Conservation (phyloP, 2,888 invertebrate species). For the Megaustenia siamemsis region DNA sequence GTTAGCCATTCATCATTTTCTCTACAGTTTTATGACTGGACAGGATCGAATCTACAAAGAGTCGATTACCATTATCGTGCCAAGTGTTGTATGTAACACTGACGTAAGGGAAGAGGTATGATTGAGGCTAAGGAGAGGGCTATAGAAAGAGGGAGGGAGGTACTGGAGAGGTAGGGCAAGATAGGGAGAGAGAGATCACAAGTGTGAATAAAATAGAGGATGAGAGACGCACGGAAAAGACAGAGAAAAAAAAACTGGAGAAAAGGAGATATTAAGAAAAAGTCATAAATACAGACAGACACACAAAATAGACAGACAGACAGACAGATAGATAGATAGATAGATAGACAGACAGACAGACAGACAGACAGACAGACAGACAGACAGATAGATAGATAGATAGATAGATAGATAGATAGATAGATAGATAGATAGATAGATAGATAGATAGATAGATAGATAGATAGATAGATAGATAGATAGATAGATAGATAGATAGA, state of each 20-base stretch:
- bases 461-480: conserved; percentile 33
- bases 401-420: conserved; percentile 30
- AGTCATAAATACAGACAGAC: too few species aligned
- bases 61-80: neutral
- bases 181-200: conserved; percentile 20
- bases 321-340: too few species aligned
- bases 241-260: neutral
- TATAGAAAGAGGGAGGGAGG: conserved; percentile 22
- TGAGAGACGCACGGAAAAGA: neutral
- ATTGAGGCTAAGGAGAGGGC: too few species aligned
- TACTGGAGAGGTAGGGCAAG: neutral
- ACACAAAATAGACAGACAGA: too few species aligned
- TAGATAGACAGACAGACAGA: conserved; percentile 4
- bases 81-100: neutral
- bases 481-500: too few species aligned
- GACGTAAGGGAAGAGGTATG: neutral
- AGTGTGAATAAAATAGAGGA: too few species aligned
- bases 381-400: too few species aligned
- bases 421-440: neutral
- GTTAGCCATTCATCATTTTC: conserved; percentile 16
- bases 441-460: conserved; percentile 34
- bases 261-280: too few species aligned
- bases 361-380: conserved; percentile 12
- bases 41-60: neutral
- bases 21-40: neutral